Conservation (phyloP, 2,113 vertebrate species). For the Oncorhynchus clarkii region DNA sequence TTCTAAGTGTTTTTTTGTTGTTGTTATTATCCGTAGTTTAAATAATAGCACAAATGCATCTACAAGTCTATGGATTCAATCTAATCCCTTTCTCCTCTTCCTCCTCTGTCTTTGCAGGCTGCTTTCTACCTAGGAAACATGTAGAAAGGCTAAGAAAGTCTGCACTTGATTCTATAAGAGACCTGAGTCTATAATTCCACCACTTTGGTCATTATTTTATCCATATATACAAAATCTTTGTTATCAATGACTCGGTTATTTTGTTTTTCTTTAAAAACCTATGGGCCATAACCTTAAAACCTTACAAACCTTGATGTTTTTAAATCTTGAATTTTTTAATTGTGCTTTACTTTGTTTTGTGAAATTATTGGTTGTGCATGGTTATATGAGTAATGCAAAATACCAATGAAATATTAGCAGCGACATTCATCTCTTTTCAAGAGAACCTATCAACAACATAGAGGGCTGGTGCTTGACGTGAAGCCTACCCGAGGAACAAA, state of each 20-base stretch:
- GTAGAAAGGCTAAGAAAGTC: conserved; percentile 55
- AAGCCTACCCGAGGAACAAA: background rate
- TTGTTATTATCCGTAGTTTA: too few relatives aligned
- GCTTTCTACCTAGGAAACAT: conserved; percentile 66
- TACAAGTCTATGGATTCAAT: background rate
- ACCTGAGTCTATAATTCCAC: conserved; percentile 76
- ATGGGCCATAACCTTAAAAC: conserved; percentile 65
- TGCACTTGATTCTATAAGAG: conserved; percentile 76
- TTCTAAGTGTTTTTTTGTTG: too few relatives aligned
- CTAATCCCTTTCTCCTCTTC: background rate
- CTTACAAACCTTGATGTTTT: conserved; percentile 67
- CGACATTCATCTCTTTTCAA: conserved; percentile 26
- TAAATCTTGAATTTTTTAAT: conserved; percentile 33
- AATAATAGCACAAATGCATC: too few relatives aligned
- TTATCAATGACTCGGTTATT: conserved; percentile 75
- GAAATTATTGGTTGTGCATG: conserved; percentile 61
- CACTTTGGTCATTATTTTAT: conserved; percentile 75
- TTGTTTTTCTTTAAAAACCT: conserved; percentile 60
- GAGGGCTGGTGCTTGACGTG: conserved; percentile 30
- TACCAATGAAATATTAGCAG: conserved; percentile 52
- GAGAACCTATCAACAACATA: background rate
- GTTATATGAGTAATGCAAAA: conserved; percentile 45
- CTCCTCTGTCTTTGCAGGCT: conserved; percentile 64
- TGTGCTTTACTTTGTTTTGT: conserved; percentile 60
- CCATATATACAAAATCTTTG: conserved; percentile 72